Evolutionary conservation across 1,140 invertebrate species (phyloP).

Genomic region (Bathynomus jamesi): DNA sequence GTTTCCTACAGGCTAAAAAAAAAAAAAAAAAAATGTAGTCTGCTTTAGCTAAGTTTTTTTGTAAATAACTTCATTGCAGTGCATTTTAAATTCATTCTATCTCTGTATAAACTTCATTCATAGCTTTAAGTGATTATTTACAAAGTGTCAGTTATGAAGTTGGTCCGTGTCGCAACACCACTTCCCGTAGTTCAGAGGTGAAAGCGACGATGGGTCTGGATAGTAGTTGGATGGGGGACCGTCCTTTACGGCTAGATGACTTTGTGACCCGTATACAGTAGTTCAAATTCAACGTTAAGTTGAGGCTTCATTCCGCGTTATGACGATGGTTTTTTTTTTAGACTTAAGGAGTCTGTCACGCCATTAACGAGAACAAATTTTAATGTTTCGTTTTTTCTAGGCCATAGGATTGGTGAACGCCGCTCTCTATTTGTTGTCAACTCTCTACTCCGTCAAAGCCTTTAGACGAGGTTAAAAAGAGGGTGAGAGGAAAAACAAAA

Average conservation of each 20-base stretch:
- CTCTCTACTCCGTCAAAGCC: constrained; percentile 59
- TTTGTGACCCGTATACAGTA: background rate
- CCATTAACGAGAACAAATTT: background rate
- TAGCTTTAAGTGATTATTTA: too few relatives aligned
- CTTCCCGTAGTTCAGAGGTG: too few relatives aligned
- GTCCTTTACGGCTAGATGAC: background rate
- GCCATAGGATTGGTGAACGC: constrained; percentile 62
- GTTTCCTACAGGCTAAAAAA: too few relatives aligned
- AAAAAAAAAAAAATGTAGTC: too few relatives aligned
- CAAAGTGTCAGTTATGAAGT: too few relatives aligned
- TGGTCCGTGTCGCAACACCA: too few relatives aligned
- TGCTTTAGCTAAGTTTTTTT: too few relatives aligned
- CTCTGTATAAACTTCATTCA: too few relatives aligned
- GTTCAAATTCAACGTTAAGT: background rate
- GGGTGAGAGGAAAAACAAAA: background rate
- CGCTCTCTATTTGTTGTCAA: constrained; percentile 62
- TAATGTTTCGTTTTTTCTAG: constrained; percentile 41
- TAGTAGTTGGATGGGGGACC: background rate
- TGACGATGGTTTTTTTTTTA: background rate
- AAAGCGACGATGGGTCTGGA: too few relatives aligned
- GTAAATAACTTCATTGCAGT: too few relatives aligned
- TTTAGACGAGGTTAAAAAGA: constrained; percentile 55
- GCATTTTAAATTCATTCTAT: too few relatives aligned
- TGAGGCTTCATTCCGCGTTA: too few relatives aligned
- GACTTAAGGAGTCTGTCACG: background rate